phyloP scores from a whole-genome alignment of 2,888 invertebrate genomes.

The Leptogaster cylindrica region DNA sequence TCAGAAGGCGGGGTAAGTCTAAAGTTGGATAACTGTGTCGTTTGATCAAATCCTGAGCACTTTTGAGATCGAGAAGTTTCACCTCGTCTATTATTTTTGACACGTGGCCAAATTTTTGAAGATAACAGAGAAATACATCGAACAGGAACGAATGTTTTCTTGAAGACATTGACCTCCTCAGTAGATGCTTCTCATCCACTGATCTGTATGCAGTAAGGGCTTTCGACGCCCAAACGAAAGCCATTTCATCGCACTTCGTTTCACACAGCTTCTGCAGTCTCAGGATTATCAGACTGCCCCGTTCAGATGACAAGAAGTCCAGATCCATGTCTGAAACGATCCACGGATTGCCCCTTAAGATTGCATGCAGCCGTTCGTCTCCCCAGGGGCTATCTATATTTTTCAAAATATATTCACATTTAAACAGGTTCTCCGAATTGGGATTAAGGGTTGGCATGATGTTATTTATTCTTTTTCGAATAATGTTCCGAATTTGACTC shows the following conservation, averaged over 20 bases:
- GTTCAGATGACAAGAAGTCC: constrained; percentile 67
- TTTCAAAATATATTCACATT: constrained; percentile 41
- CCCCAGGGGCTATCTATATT: constrained; percentile 42
- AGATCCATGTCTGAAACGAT: constrained; percentile 55
- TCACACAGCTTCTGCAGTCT: constrained; percentile 68
- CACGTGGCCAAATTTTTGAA: constrained; percentile 65
- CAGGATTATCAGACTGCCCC: constrained; percentile 66
- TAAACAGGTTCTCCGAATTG: not conserved
- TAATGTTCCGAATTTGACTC: not conserved
- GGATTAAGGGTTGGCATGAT: constrained; percentile 14
- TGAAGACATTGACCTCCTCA: constrained; percentile 57
- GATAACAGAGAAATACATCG: constrained; percentile 67
- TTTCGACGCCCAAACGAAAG: constrained; percentile 66
- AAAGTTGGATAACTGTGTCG: constrained; percentile 3
- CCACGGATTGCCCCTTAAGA: constrained; percentile 31
- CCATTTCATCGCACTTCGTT: constrained; percentile 69
- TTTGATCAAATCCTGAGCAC: constrained; percentile 24
- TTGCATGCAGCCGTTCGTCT: constrained; percentile 12
- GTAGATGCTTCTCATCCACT: constrained; percentile 27
- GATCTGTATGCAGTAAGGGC: constrained; percentile 58
- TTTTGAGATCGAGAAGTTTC: constrained; percentile 3
- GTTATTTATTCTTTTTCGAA: constrained; percentile 29
- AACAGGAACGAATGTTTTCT: constrained; percentile 67
- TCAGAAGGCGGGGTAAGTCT: not conserved
- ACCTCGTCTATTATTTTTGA: constrained; percentile 60